Base-by-base conservation (phyloP, 2,888 invertebrate genomes). In the Agrochola lota region DNA sequence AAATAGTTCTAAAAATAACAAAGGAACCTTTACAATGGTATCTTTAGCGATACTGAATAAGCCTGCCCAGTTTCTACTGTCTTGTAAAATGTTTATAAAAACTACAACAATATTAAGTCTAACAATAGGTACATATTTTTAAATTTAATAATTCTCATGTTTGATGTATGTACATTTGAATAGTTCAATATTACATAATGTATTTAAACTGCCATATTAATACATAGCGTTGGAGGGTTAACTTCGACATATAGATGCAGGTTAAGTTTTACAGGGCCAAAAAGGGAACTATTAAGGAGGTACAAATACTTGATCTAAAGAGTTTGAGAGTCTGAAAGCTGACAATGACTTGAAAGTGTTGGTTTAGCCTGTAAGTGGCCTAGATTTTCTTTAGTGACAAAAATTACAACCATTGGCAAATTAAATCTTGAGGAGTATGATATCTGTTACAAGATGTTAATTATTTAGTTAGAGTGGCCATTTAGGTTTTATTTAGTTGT, bases 61-160 rank as follows among this genome's bases (percentile, higher is more conserved):
- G 84, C 84, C 83, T 82, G 85, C 78, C 78, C 84, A 81, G 80
- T 85, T 80, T 78, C 76, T 85, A 86, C 62, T 35, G 35, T 35
- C 35, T 81, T 90, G 90, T 91, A 92, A 90, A 91, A 85, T 80
- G 83, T 89, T 88, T 92, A 92, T 89, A 91, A 92, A 92, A 92
- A 91, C 89, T 91, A 91, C 90, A 87, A 87, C 81, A 86, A 88
- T 87, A 86, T 86, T 85, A 85, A 83, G 80, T 82, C 77, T 87
- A 85, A 85, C 74, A 86, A 73, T 75, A 86, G 72, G 86, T 85
- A 79, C 86, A 82, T 78, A 74, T 70, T 69, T 70, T 62, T 43
- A 66, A 81, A 60, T 63, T 76, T 73, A 77, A 79, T 86, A 84
- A 70, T 74, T 75, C 43, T 80, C 52, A 80, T 63, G 35, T 78